Evolutionary conservation across 2,113 vertebrate genomes (phyloP), one percentile per base, ranked within the genome.

Genomic region (Oreochromis aureus): DNA sequence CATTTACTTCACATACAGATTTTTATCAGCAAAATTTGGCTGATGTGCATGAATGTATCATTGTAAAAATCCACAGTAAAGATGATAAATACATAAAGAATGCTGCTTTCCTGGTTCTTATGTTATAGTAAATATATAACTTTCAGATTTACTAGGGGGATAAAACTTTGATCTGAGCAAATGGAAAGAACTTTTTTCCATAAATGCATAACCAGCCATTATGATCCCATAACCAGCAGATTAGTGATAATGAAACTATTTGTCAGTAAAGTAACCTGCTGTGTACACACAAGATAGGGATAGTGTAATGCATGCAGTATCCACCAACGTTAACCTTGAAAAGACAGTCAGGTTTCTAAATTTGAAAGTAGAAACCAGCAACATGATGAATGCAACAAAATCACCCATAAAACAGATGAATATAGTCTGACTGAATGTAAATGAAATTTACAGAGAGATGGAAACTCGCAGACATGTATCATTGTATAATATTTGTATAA

Each of bases 101-200:
- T 71, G n/a, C 24, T 46, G 39, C 66, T 1, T 46, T 2, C 13
- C 13, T 27, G 12, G 22, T 27, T 73, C 39, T 27, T 71, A 44
- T 71, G n/a, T 73, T 0, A 27, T 46, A 27, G 0, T 73, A 0
- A 73, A 46, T 46, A 27, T 27, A 27, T 46, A 44, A 44, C 12
- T 30, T 73, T 46, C 3, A 73, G 69, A 46, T 73, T 73, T 73
- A 46, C 7, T 73, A 46, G 22, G 39, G 66, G 39, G 66, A 71
- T 24, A 44, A 71, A 71, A 71, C n/a, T 44, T 71, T 9, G 16
- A 16, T 80, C 4, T 56, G 10, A 34, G 19, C 48, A 59, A 48
- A 34, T 34, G 44, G 69, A 27, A 27, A 73, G 5, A 46, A 73
- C 41, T 4, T 27, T 27, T 69, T 69, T 32, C 30, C 41, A 4